Base-by-base conservation (phyloP, 1,140 invertebrate genomes). In the Drosophila azteca region DNA sequence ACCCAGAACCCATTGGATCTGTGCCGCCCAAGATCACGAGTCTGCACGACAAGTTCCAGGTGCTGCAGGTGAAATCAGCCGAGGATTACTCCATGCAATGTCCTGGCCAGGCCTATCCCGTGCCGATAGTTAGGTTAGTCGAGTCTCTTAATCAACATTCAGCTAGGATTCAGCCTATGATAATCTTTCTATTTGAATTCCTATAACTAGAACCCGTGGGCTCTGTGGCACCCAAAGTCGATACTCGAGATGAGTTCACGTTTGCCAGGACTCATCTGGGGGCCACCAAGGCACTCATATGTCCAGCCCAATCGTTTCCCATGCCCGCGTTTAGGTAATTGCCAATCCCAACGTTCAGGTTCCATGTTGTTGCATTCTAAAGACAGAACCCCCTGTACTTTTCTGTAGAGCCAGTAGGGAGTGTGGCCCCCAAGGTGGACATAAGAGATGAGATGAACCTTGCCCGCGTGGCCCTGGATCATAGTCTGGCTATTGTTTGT, bases 231-330 rank as follows among this genome's bases (percentile, higher is more conserved):
- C 95, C 95, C 43, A 95, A 94, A 92, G 93, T 95, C 53, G 93
- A 85, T 49, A 82, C 93, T 51, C 94, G 92, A 85, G 94, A 93
- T 68, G 82, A 85, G 61, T 85, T 85, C 6, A 94, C 80, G 0
- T 95, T 87, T 66, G 76, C 84, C 7, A 76, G 81, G 22, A 79
- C 78, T 11, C 76, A 72, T 17, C 90, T 93, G 45, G 92, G 90
- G 26, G 64, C 89, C 13, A 90, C 90, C 39, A 92, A 93, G 63
- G 94, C 95, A 59, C 90, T 95, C 24, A 92, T 94, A 46, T 95
- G 94, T 90, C 94, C 94, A 22, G 94, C 94, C 41, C 94, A 95
- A 90, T 94, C 94, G 55, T 95, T 93, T 89, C 95, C 95, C 63
- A 93, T 94, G 88, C 94, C 94, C 54, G 76, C 92, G 44, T 93